These are phyloP conservation scores for Meloe dianella DNA, from an alignment of 2,888 invertebrate species.

Conservation along the genomic window DNA sequence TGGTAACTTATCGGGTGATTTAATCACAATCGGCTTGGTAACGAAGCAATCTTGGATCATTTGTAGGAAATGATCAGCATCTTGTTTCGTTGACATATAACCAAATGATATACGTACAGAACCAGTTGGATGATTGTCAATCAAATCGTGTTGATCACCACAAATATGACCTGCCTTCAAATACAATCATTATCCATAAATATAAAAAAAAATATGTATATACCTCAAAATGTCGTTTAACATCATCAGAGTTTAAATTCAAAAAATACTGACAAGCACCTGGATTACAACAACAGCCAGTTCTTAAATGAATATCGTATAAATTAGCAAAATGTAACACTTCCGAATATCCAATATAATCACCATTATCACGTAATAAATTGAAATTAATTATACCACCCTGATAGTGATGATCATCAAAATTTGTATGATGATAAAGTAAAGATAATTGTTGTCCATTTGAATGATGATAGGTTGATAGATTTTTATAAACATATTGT, in stretches of 20 bases:
- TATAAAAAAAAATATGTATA: no score
- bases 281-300: constrained; percentile 97
- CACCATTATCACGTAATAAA: constrained; percentile 76
- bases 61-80: constrained; percentile 73
- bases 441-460: constrained; percentile 74
- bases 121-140: constrained; percentile 89
- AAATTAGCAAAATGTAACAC: constrained; percentile 88
- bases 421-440: constrained; percentile 78
- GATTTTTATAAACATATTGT: constrained; percentile 70
- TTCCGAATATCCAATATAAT: constrained; percentile 87
- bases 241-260: constrained; percentile 69
- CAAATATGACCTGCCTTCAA: constrained; percentile 83
- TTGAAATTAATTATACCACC: constrained; percentile 92
- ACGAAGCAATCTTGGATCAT: constrained; percentile 82
- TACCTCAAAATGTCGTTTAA: constrained; percentile 78
- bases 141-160: constrained; percentile 85
- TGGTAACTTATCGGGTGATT: constrained; percentile 48
- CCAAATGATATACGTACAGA: constrained; percentile 92
- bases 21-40: constrained; percentile 57
- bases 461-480: constrained; percentile 70
- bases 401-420: constrained; percentile 68
- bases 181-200: constrained; percentile 17
- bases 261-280: constrained; percentile 90
- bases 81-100: constrained; percentile 78
- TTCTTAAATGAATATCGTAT: constrained; percentile 84